Evolutionary conservation across 2,888 invertebrate species (phyloP), one percentile per base, ranked within the genome.

Genomic region (Mayetiola destructor): DNA sequence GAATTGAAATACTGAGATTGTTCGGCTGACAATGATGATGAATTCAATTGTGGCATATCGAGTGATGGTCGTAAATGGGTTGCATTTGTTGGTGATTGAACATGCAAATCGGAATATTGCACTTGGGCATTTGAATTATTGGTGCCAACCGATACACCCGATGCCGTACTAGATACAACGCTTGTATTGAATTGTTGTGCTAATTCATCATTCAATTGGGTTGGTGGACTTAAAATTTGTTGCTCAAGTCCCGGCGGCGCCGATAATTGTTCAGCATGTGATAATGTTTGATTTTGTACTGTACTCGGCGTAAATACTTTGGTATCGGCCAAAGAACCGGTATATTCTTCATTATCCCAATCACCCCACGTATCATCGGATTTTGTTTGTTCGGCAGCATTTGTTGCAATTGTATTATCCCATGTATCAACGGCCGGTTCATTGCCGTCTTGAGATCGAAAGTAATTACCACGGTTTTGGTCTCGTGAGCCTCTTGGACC

Each of bases 291-390:
- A 56, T 66, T 64, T 55, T 65, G 67, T 55, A 72, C 63, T 63
- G 70, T 75, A 65, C 84, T 84, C 12, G 88, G 83, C 40, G 88
- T 88, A 68, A 89, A 89, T 59, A 95, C 93, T 77, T 94, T 94
- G 54, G 90, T 91, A 70, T 95, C 94, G 61, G 90, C 87, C 60
- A 94, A 78, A 63, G 91, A 92, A 57, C 94, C 94, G 39, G 91
- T 90, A 78, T 94, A 95, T 70, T 94, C 94, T 72, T 94, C 93
- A 67, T 83, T 88, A 73, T 88, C 90, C 90, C 86, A 91, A 71
- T 87, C 88, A 58, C 75, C 76, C 77, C 77, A 77, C 36, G 75
- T 73, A 64, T 77, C 77, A 61, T 16, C 62, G 60, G 30, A 62
- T 61, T 39, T 68, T 69, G 57, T 69, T 68, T 64, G 67, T 68